Conservation (phyloP, 2,888 invertebrate species). For the Tanypteryx hageni region DNA sequence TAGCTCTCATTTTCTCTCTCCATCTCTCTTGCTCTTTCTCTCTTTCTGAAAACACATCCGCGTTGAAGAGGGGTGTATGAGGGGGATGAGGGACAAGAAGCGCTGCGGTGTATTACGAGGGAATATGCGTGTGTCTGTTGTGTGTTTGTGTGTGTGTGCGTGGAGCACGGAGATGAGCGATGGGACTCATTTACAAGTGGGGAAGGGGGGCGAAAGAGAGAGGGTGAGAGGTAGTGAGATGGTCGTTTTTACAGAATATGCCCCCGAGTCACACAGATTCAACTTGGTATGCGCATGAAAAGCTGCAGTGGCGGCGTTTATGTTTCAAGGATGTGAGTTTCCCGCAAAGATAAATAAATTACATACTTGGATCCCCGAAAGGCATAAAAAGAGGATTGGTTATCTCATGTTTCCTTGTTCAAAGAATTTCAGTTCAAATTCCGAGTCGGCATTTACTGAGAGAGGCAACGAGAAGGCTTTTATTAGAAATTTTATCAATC, state of each 20-base stretch:
- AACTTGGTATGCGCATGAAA: neutral
- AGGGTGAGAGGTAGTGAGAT: too few relatives aligned
- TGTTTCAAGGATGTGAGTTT: neutral
- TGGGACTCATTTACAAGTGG: conserved; percentile 4
- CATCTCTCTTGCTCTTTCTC: neutral
- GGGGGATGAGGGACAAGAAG: neutral
- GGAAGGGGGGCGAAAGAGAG: neutral
- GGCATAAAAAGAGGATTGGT: too few relatives aligned
- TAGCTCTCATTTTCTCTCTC: neutral
- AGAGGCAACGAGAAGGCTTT: too few relatives aligned
- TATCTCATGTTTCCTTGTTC: too few relatives aligned
- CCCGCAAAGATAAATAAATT: neutral
- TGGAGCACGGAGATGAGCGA: conserved; percentile 49
- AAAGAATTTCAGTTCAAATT: too few relatives aligned
- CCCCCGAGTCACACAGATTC: neutral
- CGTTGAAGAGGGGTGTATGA: neutral
- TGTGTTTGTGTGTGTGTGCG: neutral
- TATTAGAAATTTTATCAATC: too few relatives aligned
- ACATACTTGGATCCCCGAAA: neutral
- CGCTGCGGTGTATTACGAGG: neutral
- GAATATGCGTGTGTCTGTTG: neutral
- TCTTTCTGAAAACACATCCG: neutral
- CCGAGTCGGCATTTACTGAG: too few relatives aligned
- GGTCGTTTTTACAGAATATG: neutral
- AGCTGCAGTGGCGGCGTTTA: neutral